A percentile compares a stretch with the other conserved stretches of the same genome.
Conservation (phyloP, 2,888 invertebrate species). For the Resseliella maxima region DNA sequence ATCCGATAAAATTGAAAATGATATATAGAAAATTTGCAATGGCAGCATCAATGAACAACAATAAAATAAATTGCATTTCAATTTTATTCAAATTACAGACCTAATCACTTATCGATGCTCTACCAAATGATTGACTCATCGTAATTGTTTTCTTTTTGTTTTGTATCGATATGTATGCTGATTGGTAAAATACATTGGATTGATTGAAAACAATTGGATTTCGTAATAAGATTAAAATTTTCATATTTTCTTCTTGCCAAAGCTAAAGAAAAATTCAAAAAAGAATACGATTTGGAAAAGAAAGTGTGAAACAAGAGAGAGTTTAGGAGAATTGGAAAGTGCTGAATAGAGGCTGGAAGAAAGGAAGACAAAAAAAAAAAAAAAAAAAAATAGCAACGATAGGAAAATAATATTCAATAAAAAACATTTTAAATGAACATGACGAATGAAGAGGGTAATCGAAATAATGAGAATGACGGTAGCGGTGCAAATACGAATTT, state of each 20-base stretch:
- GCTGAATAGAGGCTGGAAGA: background rate
- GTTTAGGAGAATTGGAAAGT: no score
- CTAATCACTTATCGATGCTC: background rate
- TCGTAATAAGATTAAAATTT: background rate
- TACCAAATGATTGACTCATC: background rate
- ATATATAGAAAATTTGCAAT: background rate
- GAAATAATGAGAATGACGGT: background rate
- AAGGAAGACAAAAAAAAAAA: background rate
- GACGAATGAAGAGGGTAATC: constrained; percentile 26
- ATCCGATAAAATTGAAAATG: background rate
- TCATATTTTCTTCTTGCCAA: background rate
- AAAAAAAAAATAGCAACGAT: background rate
- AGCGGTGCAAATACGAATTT: constrained; percentile 48
- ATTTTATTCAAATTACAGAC: no score
- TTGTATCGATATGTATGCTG: background rate
- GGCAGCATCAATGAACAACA: no score
- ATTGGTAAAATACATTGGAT: no score
- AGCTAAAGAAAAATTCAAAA: no score
- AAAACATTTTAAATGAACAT: constrained; percentile 13
- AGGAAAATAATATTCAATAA: no score
- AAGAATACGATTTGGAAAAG: no score
- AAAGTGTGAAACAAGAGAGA: no score
- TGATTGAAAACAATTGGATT: background rate
- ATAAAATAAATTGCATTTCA: no score
- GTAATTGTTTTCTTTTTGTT: background rate